phyloP scores from a whole-genome alignment of 2,797 vertebrate species.

The Scomberomorus guttatus region DNA sequence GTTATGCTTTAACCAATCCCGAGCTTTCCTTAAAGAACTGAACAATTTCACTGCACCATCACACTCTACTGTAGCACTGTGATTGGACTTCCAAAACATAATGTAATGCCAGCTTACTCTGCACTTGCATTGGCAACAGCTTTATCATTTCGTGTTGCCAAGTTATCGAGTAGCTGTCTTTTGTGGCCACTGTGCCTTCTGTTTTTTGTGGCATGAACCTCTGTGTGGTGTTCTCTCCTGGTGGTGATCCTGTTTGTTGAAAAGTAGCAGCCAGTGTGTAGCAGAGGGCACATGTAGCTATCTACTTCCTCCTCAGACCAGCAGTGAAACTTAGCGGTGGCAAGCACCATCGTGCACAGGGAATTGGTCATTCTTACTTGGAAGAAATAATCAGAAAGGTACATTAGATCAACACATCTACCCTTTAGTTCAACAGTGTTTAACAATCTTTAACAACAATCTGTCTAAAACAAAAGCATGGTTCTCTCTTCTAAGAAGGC shows the following conservation, averaged over 20 bases:
- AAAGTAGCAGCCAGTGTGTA: background rate
- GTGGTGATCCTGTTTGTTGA: slow-evolving; percentile 10
- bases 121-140: background rate
- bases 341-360: background rate
- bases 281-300: background rate
- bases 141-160: background rate
- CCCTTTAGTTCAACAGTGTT: too few relatives aligned
- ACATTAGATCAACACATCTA: too few relatives aligned
- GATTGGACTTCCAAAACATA: slow-evolving; percentile 8
- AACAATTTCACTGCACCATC: background rate
- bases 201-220: background rate
- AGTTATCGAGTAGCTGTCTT: background rate
- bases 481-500: background rate
- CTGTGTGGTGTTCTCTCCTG: background rate
- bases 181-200: background rate
- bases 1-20: slow-evolving; percentile 24
- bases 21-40: slow-evolving; percentile 3
- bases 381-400: background rate
- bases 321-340: slow-evolving; percentile 9
- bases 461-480: background rate
- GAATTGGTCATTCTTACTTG: background rate
- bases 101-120: background rate
- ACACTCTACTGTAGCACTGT: background rate
- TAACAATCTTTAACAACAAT: too few relatives aligned
- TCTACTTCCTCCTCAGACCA: background rate